Conservation (phyloP, 2,797 vertebrate genomes). For the Chelidonichthys spinosus region DNA sequence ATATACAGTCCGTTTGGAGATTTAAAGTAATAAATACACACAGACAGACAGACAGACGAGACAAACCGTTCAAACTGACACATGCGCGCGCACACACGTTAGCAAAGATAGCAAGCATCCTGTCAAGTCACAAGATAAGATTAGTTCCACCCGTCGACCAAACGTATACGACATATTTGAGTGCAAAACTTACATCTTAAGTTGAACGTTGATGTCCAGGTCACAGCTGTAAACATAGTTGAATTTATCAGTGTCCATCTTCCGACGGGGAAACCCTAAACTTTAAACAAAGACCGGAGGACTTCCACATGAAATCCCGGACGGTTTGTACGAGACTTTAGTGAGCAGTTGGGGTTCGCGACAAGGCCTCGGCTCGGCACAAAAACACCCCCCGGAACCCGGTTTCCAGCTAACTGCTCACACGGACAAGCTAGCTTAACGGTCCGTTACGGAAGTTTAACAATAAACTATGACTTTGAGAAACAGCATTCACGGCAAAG, state of each 20-base stretch:
- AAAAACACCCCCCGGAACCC: conserved; percentile 19
- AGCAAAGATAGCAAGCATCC: conserved; percentile 35
- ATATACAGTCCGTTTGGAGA: too few relatives aligned
- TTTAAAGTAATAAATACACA: not conserved
- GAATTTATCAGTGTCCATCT: conserved; percentile 93
- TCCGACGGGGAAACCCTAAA: conserved; percentile 59
- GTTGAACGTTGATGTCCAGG: conserved; percentile 96
- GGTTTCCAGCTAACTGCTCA: not conserved
- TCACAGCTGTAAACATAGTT: conserved; percentile 97
- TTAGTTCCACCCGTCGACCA: conserved; percentile 25
- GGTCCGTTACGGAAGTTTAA: not conserved
- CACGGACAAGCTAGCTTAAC: not conserved
- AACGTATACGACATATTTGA: not conserved
- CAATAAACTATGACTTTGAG: not conserved
- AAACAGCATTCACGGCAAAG: conserved; percentile 27
- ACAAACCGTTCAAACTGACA: not conserved
- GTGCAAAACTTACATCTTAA: conserved; percentile 92
- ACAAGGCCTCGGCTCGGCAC: conserved; percentile 71
- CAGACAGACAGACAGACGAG: not conserved
- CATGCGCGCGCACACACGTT: not conserved
- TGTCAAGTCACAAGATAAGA: conserved; percentile 56
- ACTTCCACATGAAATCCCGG: conserved; percentile 70
- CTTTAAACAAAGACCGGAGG: conserved; percentile 29
- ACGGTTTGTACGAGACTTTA: conserved; percentile 46
- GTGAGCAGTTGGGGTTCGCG: conserved; percentile 45